A percentile compares a stretch with the other conserved stretches of the same genome.
phyloP scores from a whole-genome alignment of 2,888 invertebrate species.

The Punctoribates punctum region DNA sequence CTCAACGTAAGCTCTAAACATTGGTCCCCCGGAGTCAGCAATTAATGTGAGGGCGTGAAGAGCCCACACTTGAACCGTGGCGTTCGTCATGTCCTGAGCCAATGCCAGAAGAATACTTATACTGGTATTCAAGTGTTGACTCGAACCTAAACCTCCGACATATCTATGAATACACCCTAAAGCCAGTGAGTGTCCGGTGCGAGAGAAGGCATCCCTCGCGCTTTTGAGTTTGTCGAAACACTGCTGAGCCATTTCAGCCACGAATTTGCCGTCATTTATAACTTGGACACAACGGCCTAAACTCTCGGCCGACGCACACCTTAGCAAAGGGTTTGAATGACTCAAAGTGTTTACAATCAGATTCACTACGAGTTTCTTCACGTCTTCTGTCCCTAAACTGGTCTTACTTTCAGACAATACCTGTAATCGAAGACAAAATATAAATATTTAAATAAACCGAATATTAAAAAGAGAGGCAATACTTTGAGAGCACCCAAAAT shows the following conservation, averaged over 20 bases:
- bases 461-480: slow-evolving; percentile 3
- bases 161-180: slow-evolving; percentile 94
- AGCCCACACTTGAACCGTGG: slow-evolving; percentile 97
- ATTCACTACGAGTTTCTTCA: slow-evolving; percentile 69
- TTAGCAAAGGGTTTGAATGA: slow-evolving; percentile 61
- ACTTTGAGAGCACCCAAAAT: slow-evolving; percentile 77
- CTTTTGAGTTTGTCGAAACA: slow-evolving; percentile 80
- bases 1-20: slow-evolving; percentile 97
- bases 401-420: slow-evolving; percentile 82
- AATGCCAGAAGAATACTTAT: slow-evolving; percentile 89
- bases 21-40: slow-evolving; percentile 96
- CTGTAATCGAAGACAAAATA: slow-evolving; percentile 48
- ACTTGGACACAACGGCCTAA: slow-evolving; percentile 89
- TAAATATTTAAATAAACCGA: not conserved
- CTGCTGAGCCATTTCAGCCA: slow-evolving; percentile 81
- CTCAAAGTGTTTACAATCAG: slow-evolving; percentile 60
- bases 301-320: slow-evolving; percentile 93
- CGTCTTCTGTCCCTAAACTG: slow-evolving; percentile 76
- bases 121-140: slow-evolving; percentile 88
- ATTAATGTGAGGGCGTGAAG: slow-evolving; percentile 90
- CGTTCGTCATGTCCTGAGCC: slow-evolving; percentile 87
- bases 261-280: slow-evolving; percentile 77
- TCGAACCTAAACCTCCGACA: slow-evolving; percentile 91
- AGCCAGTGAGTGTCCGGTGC: slow-evolving; percentile 81
- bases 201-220: slow-evolving; percentile 77